Conservation (phyloP, 23 tunicate genomes). For the Clavelina lepadiformis region DNA sequence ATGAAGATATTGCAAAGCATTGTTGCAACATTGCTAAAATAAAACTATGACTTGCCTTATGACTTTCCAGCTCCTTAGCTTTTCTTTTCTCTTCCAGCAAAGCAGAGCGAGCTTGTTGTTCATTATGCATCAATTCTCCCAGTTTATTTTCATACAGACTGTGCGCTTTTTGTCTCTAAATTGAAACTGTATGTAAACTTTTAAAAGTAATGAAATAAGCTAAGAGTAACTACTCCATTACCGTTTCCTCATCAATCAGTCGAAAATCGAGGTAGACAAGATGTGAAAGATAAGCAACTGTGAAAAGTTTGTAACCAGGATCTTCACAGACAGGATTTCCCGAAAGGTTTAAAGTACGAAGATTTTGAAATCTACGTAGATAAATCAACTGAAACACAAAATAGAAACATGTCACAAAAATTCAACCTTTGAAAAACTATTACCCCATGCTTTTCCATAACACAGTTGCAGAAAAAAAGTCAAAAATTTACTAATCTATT, state of each 20-base stretch:
- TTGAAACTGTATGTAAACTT: conserved; percentile 4
- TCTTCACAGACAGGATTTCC: conserved; percentile 90
- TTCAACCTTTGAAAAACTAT: background rate
- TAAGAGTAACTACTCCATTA: conserved; percentile 1
- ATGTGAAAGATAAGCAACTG: conserved; percentile 82
- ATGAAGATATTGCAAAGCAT: background rate
- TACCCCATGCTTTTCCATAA: background rate
- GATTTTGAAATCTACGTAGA: conserved; percentile 60
- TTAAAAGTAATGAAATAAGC: background rate
- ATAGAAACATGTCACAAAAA: background rate
- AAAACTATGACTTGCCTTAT: conserved; percentile 22
- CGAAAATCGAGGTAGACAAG: conserved; percentile 89
- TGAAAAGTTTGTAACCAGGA: conserved; percentile 73
- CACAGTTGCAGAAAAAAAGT: too few species aligned
- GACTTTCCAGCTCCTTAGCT: conserved; percentile 29
- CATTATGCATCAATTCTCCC: conserved; percentile 89
- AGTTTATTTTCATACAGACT: conserved; percentile 82
- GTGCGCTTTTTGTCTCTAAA: conserved; percentile 78
- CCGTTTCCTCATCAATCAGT: conserved; percentile 84
- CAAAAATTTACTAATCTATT: too few species aligned
- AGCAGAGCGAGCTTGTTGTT: conserved; percentile 54
- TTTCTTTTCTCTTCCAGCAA: conserved; percentile 19
- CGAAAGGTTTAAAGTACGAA: conserved; percentile 72
- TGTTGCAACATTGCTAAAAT: background rate
- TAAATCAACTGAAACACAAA: conserved; percentile 63